A percentile compares a stretch with the other conserved stretches of the same genome.
These are phyloP conservation scores for Passer domesticus DNA, from an alignment of 2,113 vertebrate species.

Conservation along the genomic window DNA sequence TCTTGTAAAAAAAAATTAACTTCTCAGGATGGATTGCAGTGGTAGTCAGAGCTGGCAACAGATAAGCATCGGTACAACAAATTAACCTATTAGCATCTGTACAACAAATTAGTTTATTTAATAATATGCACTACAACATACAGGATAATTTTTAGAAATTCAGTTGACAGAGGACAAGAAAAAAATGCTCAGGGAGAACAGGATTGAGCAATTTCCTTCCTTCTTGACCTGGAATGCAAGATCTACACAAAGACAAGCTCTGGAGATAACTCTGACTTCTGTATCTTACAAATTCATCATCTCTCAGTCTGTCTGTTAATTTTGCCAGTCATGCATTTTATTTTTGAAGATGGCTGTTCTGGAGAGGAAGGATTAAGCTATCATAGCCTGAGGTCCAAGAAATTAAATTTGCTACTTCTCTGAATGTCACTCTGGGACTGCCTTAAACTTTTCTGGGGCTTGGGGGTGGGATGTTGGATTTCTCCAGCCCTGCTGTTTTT, in stretches of 20 bases:
- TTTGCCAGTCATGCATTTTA: slow-evolving; percentile 18
- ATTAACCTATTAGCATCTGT: neutral
- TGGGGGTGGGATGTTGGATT: neutral
- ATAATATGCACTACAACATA: neutral
- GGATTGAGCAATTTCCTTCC: neutral
- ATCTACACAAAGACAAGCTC: neutral
- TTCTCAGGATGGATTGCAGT: neutral
- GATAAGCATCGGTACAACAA: neutral
- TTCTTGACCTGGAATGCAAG: neutral
- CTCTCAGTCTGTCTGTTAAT: neutral
- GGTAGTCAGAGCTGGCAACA: neutral
- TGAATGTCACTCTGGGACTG: slow-evolving; percentile 46
- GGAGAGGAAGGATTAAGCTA: slow-evolving; percentile 40
- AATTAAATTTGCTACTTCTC: slow-evolving; percentile 42
- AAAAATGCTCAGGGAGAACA: neutral
- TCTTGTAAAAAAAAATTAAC: neutral
- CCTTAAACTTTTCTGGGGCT: slow-evolving; percentile 31
- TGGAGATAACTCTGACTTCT: neutral
- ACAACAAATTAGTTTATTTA: neutral
- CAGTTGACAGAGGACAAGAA: neutral
- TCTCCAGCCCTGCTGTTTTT: neutral
- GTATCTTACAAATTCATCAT: neutral
- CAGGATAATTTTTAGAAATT: neutral
- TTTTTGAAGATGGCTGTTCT: slow-evolving; percentile 5
- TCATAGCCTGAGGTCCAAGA: slow-evolving; percentile 25